Percentiles rank a stretch among this genome's conserved stretches.
Conservation (phyloP, 2,797 vertebrate genomes). For the Phyllotis vaccarum region DNA sequence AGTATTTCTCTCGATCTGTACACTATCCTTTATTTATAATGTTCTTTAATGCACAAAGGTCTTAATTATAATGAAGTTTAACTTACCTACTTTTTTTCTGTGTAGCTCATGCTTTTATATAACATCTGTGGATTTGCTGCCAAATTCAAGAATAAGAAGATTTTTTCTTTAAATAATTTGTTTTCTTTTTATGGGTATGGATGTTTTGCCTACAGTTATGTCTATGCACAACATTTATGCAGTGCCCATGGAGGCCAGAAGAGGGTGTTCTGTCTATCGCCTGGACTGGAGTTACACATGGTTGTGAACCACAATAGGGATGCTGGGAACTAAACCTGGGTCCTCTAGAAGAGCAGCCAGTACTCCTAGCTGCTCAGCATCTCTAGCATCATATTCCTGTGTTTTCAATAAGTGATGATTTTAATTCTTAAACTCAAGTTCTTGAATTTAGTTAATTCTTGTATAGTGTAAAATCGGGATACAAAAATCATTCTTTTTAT, state of each 20-base stretch:
- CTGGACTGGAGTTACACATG: neutral
- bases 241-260: neutral
- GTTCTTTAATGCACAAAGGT: neutral
- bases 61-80: conserved; percentile 13
- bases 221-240: neutral
- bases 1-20: neutral
- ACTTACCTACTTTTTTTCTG: neutral
- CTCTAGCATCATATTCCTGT: neutral
- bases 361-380: neutral
- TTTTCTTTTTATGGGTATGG: neutral
- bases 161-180: neutral
- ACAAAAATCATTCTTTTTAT: neutral
- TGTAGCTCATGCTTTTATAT: neutral
- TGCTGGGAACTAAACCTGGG: neutral
- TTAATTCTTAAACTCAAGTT: neutral
- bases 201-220: neutral
- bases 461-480: neutral
- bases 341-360: neutral
- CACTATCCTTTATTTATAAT: conserved; percentile 5
- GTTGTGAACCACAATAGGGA: neutral
- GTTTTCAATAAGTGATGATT: neutral
- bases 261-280: neutral
- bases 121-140: neutral
- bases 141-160: neutral
- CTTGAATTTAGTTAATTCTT: conserved; percentile 17